phyloP scores from a whole-genome alignment of 2,113 vertebrate species.

The Athene noctua region DNA sequence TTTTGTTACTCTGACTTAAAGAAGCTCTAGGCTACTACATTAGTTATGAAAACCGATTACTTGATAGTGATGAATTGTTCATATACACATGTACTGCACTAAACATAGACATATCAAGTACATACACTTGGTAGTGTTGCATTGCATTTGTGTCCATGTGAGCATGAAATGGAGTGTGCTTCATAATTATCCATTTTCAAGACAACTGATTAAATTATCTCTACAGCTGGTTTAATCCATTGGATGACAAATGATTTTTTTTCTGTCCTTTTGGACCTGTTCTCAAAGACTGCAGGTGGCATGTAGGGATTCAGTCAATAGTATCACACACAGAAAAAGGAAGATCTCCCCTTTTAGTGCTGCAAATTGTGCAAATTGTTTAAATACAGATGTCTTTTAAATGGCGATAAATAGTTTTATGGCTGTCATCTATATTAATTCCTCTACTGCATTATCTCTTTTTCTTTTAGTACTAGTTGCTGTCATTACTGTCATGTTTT shows the following conservation, averaged over 20 bases:
- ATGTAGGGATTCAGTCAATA: not conserved
- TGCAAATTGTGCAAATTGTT: not conserved
- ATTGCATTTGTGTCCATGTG: not conserved
- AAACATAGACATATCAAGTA: not conserved
- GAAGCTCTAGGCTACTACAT: not conserved
- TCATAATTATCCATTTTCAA: conserved; percentile 1
- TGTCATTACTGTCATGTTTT: not conserved
- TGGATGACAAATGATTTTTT: not conserved
- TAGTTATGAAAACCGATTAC: not conserved
- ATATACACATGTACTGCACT: not conserved
- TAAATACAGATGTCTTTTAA: conserved; percentile 8
- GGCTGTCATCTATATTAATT: not conserved
- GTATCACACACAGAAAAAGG: not conserved
- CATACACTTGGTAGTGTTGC: not conserved
- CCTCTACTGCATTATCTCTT: not conserved
- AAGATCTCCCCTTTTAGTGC: not conserved
- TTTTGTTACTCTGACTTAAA: not conserved
- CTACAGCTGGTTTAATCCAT: not conserved
- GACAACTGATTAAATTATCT: conserved; percentile 14
- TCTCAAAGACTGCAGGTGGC: not conserved
- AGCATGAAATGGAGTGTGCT: not conserved
- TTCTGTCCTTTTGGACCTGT: not conserved
- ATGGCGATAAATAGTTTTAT: not conserved
- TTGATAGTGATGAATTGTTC: not conserved
- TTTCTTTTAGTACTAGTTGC: not conserved